These are phyloP conservation scores for Clarias fuscus DNA, from an alignment of 2,797 vertebrate species.

Conservation along the genomic window DNA sequence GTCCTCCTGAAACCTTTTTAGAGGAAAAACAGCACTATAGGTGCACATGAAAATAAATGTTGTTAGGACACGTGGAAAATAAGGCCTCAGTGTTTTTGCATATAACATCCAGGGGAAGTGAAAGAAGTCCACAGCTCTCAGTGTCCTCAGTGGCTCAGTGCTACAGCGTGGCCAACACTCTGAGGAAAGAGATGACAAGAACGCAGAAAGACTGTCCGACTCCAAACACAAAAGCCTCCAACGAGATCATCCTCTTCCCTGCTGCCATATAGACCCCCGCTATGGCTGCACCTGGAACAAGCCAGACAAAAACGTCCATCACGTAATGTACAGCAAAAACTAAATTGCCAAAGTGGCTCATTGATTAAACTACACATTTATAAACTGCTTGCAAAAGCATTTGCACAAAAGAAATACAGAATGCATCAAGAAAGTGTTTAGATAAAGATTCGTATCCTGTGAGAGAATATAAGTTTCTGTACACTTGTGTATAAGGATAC, in stretches of 20 bases:
- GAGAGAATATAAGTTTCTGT: background rate
- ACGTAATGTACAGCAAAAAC: background rate
- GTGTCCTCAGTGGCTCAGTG: conserved; percentile 45
- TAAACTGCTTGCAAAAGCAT: background rate
- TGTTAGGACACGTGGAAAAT: conserved; percentile 38
- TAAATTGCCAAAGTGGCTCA: background rate
- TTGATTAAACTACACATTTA: background rate
- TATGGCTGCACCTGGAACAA: conserved; percentile 85
- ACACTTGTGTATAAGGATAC: background rate
- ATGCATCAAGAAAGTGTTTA: background rate
- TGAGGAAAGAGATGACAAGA: conserved; percentile 89
- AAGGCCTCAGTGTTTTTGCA: conserved; percentile 56
- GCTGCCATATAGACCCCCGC: conserved; percentile 96
- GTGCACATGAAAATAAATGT: conserved; percentile 21
- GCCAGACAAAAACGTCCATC: background rate
- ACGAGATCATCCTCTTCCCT: conserved; percentile 90
- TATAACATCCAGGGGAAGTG: conserved; percentile 40
- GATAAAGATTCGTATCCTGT: background rate
- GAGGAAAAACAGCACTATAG: background rate
- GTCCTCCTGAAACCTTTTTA: background rate
- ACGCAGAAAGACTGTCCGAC: conserved; percentile 93
- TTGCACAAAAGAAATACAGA: background rate
- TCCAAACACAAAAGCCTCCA: conserved; percentile 90
- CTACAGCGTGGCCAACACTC: conserved; percentile 93
- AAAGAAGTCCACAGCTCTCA: conserved; percentile 25